A percentile compares a stretch with the other conserved stretches of the same genome.
Evolutionary conservation across 2,797 vertebrate species (phyloP).

Genomic region (Acanthis flammea): DNA sequence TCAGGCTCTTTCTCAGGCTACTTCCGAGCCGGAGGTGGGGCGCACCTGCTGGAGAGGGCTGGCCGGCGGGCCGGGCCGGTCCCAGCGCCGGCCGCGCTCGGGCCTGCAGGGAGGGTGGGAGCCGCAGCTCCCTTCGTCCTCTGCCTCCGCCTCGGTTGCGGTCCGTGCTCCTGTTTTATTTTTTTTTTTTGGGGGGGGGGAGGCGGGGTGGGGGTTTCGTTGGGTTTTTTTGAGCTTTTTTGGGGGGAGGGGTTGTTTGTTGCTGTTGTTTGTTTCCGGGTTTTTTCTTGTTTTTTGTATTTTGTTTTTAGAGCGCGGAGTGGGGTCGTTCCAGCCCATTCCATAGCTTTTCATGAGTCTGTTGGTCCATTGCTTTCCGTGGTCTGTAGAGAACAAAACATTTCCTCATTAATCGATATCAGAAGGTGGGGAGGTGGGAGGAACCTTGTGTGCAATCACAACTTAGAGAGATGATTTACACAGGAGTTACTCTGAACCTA

Average conservation of each 20-base stretch:
- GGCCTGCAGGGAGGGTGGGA: too few species aligned
- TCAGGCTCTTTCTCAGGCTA: background rate
- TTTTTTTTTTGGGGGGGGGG: too few species aligned
- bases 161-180: background rate
- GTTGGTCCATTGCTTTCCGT: rapidly evolving
- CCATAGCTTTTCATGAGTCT: background rate
- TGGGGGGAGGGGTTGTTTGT: background rate
- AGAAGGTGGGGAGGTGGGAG: rapidly evolving
- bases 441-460: background rate
- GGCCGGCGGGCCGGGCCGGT: too few species aligned
- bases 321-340: background rate
- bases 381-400: background rate
- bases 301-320: background rate
- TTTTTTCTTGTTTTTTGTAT: background rate
- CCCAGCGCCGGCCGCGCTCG: background rate
- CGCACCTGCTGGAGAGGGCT: background rate
- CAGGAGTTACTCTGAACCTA: background rate
- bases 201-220: too few species aligned
- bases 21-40: background rate
- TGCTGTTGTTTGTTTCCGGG: background rate
- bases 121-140: rapidly evolving
- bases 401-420: background rate
- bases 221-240: too few species aligned
- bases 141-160: too few species aligned
- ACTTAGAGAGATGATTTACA: rapidly evolving